These are phyloP conservation scores for Aphelenchoides besseyi DNA, from an alignment of 1,140 invertebrate species.

Conservation along the genomic window DNA sequence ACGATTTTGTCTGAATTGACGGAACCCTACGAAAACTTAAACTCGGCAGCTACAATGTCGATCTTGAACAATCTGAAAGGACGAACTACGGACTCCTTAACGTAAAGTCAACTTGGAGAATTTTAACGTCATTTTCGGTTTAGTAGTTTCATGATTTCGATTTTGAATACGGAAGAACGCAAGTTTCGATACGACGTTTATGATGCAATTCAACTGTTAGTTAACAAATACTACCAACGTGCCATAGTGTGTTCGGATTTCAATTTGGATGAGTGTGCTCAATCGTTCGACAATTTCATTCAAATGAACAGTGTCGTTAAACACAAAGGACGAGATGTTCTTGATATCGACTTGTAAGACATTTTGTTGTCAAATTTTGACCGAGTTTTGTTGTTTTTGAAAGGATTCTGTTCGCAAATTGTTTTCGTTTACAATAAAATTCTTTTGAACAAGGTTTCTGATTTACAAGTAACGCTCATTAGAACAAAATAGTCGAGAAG, in stretches of 20 bases:
- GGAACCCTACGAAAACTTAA: neutral
- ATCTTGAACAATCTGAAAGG: neutral
- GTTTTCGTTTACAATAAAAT: too few relatives aligned
- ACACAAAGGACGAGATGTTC: too few relatives aligned
- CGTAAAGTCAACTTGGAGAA: neutral
- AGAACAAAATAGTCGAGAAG: too few relatives aligned
- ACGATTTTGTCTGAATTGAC: neutral
- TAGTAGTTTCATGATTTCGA: neutral
- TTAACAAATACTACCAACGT: neutral
- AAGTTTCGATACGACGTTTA: neutral
- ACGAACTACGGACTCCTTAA: neutral
- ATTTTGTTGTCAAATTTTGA: too few relatives aligned
- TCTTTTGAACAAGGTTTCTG: too few relatives aligned
- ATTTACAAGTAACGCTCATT: too few relatives aligned
- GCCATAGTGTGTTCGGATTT: neutral
- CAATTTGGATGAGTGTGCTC: neutral
- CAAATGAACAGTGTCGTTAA: neutral
- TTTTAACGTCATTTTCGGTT: neutral
- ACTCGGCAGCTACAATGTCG: neutral
- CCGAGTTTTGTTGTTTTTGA: too few relatives aligned
- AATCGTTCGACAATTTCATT: neutral
- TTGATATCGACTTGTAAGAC: too few relatives aligned
- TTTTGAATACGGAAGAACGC: neutral
- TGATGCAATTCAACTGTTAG: neutral
- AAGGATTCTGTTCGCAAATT: too few relatives aligned